phyloP scores from a whole-genome alignment of 2,113 vertebrate species.

The Tachuris rubrigastra region DNA sequence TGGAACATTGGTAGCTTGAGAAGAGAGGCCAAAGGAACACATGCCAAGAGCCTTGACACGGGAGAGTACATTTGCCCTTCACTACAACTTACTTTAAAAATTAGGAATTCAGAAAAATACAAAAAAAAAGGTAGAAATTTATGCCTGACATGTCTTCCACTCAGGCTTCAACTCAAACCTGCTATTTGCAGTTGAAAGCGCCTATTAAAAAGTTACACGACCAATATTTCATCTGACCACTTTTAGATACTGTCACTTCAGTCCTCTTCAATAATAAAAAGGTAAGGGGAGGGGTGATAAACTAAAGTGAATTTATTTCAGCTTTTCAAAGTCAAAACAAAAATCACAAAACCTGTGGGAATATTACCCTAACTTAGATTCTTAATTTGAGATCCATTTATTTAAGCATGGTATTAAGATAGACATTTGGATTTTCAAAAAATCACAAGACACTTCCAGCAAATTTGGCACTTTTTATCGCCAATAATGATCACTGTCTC shows the following conservation, averaged over 20 bases:
- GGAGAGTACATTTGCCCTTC: background rate
- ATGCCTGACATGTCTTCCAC: background rate
- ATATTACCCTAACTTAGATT: background rate
- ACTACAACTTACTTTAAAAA: background rate
- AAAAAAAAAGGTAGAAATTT: background rate
- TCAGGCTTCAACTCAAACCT: background rate
- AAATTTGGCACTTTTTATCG: conserved; percentile 32
- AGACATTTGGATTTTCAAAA: conserved; percentile 23
- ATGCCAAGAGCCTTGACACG: background rate
- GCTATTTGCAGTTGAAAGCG: background rate
- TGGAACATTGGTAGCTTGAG: background rate
- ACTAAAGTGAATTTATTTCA: background rate
- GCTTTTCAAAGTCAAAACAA: conserved; percentile 11
- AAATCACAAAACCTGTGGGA: background rate
- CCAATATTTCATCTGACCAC: background rate
- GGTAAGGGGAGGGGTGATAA: background rate
- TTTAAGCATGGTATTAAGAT: background rate
- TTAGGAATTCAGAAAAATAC: background rate
- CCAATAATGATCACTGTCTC: conserved; percentile 9
- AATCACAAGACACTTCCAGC: conserved; percentile 4
- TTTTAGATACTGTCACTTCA: background rate
- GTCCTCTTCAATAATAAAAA: background rate
- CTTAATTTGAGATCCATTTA: background rate
- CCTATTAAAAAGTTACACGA: background rate
- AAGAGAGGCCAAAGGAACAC: background rate